A percentile compares a stretch with the other conserved stretches of the same genome.
Conservation (phyloP, 2,113 vertebrate species). For the Falcunculus frontatus region DNA sequence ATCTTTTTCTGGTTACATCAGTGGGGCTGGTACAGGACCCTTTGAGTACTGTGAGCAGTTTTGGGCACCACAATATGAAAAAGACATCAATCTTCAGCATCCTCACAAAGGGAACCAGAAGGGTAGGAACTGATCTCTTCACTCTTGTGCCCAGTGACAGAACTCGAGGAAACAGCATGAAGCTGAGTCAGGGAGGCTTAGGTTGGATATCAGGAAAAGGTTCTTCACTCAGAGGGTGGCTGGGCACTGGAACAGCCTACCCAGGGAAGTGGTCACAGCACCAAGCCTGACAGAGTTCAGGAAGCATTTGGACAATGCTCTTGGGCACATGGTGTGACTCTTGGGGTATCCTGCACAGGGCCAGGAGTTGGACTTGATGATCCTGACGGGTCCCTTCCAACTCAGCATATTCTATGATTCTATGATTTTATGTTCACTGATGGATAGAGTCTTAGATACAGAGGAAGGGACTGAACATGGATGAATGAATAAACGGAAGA, state of each 20-base stretch:
- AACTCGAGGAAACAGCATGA: not conserved
- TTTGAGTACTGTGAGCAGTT: not conserved
- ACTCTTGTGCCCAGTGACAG: not conserved
- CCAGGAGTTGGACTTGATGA: not conserved
- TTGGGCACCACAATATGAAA: not conserved
- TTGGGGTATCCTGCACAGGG: not conserved
- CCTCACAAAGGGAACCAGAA: not conserved
- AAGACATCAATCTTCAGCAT: not conserved
- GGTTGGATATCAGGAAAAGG: not conserved
- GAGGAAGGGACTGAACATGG: not conserved
- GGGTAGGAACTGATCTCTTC: not conserved
- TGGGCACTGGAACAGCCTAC: not conserved
- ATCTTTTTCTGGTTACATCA: not conserved
- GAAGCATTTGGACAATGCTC: fast-evolving
- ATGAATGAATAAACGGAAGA: not conserved
- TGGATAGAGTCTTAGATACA: not conserved
- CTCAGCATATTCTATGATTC: not conserved
- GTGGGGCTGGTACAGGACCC: not conserved
- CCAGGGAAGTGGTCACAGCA: not conserved
- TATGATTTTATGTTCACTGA: not conserved
- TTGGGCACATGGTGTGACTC: not conserved
- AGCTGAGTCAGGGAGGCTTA: not conserved
- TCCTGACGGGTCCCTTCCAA: not conserved
- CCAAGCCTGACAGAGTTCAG: not conserved
- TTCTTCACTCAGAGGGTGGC: not conserved